phyloP scores from a whole-genome alignment of 1,140 invertebrate genomes.

The Drosophila rhopaloa region DNA sequence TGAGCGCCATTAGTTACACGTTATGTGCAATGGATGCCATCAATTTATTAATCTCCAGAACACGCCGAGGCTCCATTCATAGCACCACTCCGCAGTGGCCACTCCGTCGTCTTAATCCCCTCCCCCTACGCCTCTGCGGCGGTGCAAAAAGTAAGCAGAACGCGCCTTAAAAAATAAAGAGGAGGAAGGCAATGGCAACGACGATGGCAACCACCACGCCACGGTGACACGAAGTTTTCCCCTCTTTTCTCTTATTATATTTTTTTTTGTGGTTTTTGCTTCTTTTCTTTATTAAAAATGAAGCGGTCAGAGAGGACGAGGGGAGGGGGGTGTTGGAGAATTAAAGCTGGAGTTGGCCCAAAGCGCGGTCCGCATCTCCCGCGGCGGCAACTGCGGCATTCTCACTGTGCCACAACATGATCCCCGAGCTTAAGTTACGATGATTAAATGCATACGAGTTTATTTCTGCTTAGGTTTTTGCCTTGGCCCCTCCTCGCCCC shows the following conservation, averaged over 20 bases:
- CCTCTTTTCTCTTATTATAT: constrained; percentile 30
- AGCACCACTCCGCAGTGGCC: constrained; percentile 54
- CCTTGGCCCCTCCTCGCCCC: neutral
- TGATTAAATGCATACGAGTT: constrained; percentile 83
- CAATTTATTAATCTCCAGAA: constrained; percentile 85
- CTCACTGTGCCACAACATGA: constrained; percentile 76
- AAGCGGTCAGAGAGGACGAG: constrained; percentile 24
- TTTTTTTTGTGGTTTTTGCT: constrained; percentile 23
- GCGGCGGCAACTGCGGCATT: constrained; percentile 60
- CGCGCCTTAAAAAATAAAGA: constrained; percentile 63
- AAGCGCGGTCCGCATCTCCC: constrained; percentile 56
- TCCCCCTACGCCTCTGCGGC: constrained; percentile 6
- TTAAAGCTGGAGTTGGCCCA: constrained; percentile 44
- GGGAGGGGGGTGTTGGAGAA: neutral
- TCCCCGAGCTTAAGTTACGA: constrained; percentile 80
- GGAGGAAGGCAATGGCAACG: constrained; percentile 5
- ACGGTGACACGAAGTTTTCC: constrained; percentile 74
- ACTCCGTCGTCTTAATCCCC: constrained; percentile 75
- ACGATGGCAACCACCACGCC: constrained; percentile 9
- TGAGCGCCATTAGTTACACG: constrained; percentile 85
- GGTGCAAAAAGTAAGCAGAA: constrained; percentile 53
- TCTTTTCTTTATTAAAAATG: constrained; percentile 58
- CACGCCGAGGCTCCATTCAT: constrained; percentile 80
- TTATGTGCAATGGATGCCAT: constrained; percentile 85
- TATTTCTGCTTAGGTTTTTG: constrained; percentile 72